Conservation (phyloP, 2,797 vertebrate genomes). For the Podargus strigoides region DNA sequence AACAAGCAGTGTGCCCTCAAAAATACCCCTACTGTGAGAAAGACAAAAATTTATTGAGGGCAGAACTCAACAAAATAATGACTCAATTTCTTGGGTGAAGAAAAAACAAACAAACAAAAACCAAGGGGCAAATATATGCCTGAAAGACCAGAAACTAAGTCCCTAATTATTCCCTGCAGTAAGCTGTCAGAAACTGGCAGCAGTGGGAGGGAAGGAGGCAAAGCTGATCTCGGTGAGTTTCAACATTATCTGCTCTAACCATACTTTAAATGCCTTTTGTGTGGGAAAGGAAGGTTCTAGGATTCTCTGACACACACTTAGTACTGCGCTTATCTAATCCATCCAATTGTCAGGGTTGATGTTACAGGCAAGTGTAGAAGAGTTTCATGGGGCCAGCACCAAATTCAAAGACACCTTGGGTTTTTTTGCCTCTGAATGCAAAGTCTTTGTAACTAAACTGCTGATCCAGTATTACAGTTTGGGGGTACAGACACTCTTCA, state of each 20-base stretch:
- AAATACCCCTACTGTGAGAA: not conserved
- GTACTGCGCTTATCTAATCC: not conserved
- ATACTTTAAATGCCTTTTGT: conserved; percentile 42
- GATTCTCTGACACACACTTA: not conserved
- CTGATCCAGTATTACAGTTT: not conserved
- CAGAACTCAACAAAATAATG: not conserved
- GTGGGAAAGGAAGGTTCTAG: conserved; percentile 33
- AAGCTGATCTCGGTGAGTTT: conserved; percentile 26
- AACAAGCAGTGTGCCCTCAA: not conserved
- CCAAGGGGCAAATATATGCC: not conserved
- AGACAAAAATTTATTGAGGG: conserved; percentile 9
- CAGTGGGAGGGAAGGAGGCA: conserved; percentile 52
- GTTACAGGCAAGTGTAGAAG: not conserved
- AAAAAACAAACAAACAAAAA: no score
- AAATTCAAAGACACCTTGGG: not conserved
- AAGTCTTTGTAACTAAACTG: not conserved
- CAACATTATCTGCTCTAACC: conserved; percentile 28
- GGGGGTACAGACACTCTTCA: not conserved
- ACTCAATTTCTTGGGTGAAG: not conserved
- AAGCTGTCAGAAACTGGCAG: conserved; percentile 63
- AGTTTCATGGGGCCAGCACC: not conserved
- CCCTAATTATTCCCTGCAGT: conserved; percentile 62
- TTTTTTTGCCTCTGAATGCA: rapidly evolving
- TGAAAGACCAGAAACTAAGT: conserved; percentile 41
- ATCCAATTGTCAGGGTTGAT: not conserved